Evolutionary conservation across 2,888 invertebrate species (phyloP).

Genomic region (Rhingia rostrata): DNA sequence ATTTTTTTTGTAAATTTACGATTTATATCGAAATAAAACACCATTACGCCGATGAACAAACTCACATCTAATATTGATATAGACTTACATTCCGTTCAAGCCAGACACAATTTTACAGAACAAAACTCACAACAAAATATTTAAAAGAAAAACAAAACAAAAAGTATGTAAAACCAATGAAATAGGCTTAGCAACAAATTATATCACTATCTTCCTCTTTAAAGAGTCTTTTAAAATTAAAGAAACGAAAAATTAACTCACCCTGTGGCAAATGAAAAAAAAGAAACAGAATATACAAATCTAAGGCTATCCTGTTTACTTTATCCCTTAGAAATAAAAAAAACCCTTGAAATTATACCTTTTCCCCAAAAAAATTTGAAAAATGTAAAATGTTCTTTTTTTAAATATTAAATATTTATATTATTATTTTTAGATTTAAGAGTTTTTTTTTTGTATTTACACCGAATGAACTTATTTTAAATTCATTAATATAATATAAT

Average conservation of each 20-base stretch:
- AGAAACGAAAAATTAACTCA: constrained; percentile 6
- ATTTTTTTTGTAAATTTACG: not conserved
- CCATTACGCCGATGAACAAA: constrained; percentile 2
- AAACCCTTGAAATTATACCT: not conserved
- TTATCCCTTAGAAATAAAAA: not conserved
- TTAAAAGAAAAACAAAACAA: not conserved
- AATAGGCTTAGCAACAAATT: constrained; percentile 9
- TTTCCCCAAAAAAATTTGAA: not conserved
- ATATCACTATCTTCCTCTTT: constrained; percentile 30
- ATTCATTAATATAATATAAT: constrained; percentile 28
- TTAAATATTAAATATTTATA: not conserved
- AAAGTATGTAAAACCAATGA: constrained; percentile 9
- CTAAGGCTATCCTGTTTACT: constrained; percentile 1
- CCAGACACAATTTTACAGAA: constrained; percentile 15
- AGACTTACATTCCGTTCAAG: constrained; percentile 52
- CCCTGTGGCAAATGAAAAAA: constrained; percentile 31
- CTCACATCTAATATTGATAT: constrained; percentile 1
- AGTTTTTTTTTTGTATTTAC: constrained; percentile 16
- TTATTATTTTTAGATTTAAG: constrained; percentile 7
- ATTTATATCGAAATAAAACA: not conserved
- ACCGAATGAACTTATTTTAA: not conserved
- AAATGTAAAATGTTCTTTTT: not conserved
- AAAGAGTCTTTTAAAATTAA: constrained; percentile 3
- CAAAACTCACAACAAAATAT: not conserved
- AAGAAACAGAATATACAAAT: constrained; percentile 3